Percentiles rank a stretch among this genome's conserved stretches.
These are phyloP conservation scores for Branchipolynoe longqiensis DNA, from an alignment of 2,888 invertebrate species.

Conservation along the genomic window DNA sequence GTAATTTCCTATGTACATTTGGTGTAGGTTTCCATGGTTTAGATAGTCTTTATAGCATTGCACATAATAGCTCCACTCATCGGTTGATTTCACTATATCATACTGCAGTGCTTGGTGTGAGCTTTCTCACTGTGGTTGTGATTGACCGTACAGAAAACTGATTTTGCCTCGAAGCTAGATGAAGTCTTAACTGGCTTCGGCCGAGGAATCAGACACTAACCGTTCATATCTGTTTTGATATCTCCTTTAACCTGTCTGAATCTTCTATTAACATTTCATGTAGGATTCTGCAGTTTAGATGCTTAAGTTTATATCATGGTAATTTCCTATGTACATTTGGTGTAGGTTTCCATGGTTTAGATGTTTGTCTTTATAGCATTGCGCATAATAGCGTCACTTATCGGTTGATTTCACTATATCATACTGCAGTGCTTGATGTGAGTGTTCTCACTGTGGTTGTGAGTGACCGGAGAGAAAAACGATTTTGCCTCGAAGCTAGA, in stretches of 20 bases:
- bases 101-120: slow-evolving; percentile 19
- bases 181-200: slow-evolving; percentile 39
- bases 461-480: slow-evolving; percentile 69
- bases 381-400: too few species aligned
- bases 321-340: too few species aligned
- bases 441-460: neutral
- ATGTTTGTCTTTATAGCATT: too few species aligned
- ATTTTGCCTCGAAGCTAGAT: slow-evolving; percentile 30
- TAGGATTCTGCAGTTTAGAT: neutral
- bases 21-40: too few species aligned
- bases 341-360: too few species aligned
- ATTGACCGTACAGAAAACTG: slow-evolving; percentile 22
- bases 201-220: slow-evolving; percentile 30
- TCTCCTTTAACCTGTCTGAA: neutral
- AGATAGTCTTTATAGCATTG: too few species aligned
- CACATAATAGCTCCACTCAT: neutral
- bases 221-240: neutral
- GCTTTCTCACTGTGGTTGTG: slow-evolving; percentile 5
- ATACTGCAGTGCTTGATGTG: neutral
- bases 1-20: neutral
- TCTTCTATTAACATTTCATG: neutral
- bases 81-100: neutral
- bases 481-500: slow-evolving; percentile 75
- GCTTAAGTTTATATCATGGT: neutral
- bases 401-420: too few species aligned